These are phyloP conservation scores for Australoheros facetus DNA, from an alignment of 2,797 vertebrate genomes.

Conservation along the genomic window DNA sequence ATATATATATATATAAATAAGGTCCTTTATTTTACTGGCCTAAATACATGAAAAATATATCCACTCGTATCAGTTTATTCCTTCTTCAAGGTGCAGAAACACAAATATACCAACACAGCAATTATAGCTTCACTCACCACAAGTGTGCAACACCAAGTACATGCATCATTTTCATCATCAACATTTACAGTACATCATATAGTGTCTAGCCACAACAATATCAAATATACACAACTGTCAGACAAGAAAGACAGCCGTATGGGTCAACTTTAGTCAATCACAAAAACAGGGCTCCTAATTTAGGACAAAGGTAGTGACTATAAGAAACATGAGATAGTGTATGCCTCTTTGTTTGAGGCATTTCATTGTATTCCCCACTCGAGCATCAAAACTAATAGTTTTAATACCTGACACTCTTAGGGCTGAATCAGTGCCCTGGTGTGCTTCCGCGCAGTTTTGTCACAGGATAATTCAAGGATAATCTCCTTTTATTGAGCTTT, in stretches of 20 bases:
- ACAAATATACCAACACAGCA: not conserved
- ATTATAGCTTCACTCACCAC: not conserved
- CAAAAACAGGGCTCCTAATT: not conserved
- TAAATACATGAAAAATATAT: not conserved
- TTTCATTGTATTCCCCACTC: not conserved
- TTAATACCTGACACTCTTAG: not conserved
- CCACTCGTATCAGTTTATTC: not conserved
- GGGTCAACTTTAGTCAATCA: not conserved
- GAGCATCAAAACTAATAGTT: not conserved
- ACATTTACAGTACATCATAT: too few relatives aligned
- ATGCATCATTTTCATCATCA: not conserved
- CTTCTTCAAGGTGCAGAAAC: not conserved
- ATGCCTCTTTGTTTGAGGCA: not conserved
- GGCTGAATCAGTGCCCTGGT: not conserved
- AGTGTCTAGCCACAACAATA: not conserved
- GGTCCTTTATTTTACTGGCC: not conserved
- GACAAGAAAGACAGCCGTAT: not conserved
- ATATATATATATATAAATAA: too few relatives aligned
- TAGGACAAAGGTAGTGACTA: not conserved
- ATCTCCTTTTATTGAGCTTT: not conserved
- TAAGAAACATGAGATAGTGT: not conserved
- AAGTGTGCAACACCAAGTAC: not conserved
- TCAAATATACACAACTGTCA: not conserved
- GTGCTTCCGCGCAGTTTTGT: not conserved
- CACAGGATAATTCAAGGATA: not conserved